Base-by-base conservation (phyloP, 2,888 invertebrate species). In the Eremobia ochroleuca region DNA sequence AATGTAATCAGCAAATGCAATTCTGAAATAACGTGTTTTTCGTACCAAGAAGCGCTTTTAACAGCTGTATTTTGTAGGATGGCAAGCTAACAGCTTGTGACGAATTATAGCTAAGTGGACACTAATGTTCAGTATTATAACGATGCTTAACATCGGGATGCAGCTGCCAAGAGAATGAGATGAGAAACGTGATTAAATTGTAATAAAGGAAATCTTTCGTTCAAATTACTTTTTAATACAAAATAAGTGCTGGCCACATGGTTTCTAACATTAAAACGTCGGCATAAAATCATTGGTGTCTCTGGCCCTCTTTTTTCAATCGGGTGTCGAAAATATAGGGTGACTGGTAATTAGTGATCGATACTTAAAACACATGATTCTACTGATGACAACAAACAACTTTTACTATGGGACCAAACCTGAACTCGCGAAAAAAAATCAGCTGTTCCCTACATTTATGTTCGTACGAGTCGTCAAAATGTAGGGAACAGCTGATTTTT, bases 21-120 rank as follows among this genome's bases (percentile, higher is more conserved):
- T 83, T 65, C n/a, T 66, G 46, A 62, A 77, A 83, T 70, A 61
- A 34, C 46, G 34, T 49, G 37, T 69, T 82, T 77, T 80, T 83
- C 64, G 58, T 83, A 77, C 37, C 37, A 78, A 70, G 68, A 84
- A 65, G 31, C 64, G 70, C 67, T 85, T 80, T 64, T 65, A 66
- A 61, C 43, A 58, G 61, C 73, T 80, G 49, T 34, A 77, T 83
- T 70, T 79, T 61, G 77, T 72, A 61, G 43, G 40, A 77, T 31
- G 73, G 72, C 74, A 78, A 81, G 85, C 82, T 87, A 91, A 90
- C 90, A 86, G 85, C 76, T 89, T 88, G 86, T 91, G 89, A 92
- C 88, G 87, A 82, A 90, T 90, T 85, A 88, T 79, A 82, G 85
- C 83, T 87, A 88, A 90, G 86, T 85, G 76, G 76, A 86, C 74